A percentile compares a stretch with the other conserved stretches of the same genome.
phyloP scores from a whole-genome alignment of 2,797 vertebrate species.

The Sardinella longiceps region DNA sequence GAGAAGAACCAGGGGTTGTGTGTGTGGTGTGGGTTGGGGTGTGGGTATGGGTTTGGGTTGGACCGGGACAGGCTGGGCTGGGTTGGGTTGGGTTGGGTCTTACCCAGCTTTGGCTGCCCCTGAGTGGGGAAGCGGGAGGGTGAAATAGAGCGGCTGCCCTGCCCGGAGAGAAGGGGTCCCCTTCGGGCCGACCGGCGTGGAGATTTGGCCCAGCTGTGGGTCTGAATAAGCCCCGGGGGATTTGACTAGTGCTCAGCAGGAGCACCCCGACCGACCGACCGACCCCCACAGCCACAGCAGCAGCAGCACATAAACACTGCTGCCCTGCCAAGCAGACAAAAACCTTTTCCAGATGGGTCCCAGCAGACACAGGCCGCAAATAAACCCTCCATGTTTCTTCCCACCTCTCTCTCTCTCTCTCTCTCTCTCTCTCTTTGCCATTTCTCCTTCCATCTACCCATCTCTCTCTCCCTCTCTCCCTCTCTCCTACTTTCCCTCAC shows the following conservation, averaged over 20 bases:
- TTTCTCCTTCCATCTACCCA: no score
- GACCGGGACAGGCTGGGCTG: background rate
- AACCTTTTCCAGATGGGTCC: slow-evolving; percentile 41
- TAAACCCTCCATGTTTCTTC: background rate
- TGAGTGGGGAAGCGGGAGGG: background rate
- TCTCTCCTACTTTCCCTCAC: background rate
- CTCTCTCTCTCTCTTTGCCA: background rate
- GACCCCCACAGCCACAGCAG: no score
- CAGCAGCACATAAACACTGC: slow-evolving; percentile 29
- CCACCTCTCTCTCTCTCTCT: background rate
- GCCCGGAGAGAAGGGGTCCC: background rate
- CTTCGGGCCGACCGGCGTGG: no score
- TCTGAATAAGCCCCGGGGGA: slow-evolving; percentile 29
- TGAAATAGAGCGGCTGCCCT: background rate
- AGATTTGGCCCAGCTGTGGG: slow-evolving; percentile 27
- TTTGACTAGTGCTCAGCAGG: slow-evolving; percentile 30
- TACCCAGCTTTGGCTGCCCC: background rate
- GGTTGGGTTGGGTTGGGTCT: background rate
- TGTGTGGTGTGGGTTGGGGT: background rate
- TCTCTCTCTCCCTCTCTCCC: background rate
- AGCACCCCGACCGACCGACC: background rate
- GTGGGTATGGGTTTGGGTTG: background rate
- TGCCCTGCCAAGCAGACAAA: slow-evolving; percentile 33
- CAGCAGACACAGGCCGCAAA: slow-evolving; percentile 32
- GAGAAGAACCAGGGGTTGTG: background rate